These are phyloP conservation scores for Wasmannia auropunctata DNA, from an alignment of 1,140 invertebrate species.

Conservation along the genomic window DNA sequence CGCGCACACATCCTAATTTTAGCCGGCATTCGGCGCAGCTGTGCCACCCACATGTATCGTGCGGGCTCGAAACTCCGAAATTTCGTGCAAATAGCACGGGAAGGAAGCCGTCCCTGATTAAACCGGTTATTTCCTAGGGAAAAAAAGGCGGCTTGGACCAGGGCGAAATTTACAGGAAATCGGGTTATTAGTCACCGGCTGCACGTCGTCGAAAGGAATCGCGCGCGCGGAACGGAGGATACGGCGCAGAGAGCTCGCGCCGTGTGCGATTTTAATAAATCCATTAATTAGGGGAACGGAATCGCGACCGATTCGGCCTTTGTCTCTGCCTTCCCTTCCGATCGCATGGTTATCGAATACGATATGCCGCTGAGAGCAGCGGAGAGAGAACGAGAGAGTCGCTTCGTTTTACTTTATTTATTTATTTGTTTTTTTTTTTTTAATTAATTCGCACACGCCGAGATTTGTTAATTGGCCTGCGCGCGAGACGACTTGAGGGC, in stretches of 20 bases:
- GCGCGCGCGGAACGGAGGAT: constrained; percentile 29
- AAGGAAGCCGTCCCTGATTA: constrained; percentile 76
- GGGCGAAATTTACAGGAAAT: constrained; percentile 74
- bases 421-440: constrained; percentile 16
- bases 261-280: constrained; percentile 58
- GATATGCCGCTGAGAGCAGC: background rate
- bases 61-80: constrained; percentile 75
- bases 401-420: background rate
- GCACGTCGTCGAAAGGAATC: constrained; percentile 53
- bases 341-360: constrained; percentile 26
- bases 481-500: constrained; percentile 28
- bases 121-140: constrained; percentile 74
- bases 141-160: constrained; percentile 61
- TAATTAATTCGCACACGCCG: constrained; percentile 14
- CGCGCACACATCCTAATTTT: constrained; percentile 77
- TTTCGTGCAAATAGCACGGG: constrained; percentile 76
- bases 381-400: too few relatives aligned
- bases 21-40: constrained; percentile 80
- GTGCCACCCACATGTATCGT: constrained; percentile 77
- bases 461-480: constrained; percentile 48
- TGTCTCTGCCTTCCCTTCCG: constrained; percentile 25
- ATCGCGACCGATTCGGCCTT: constrained; percentile 39
- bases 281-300: constrained; percentile 48
- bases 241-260: constrained; percentile 1
- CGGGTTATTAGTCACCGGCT: constrained; percentile 73